Percentiles rank a stretch among this genome's conserved stretches.
Evolutionary conservation across 2,888 invertebrate genomes (phyloP).

Genomic region (Cylloceria caligata): DNA sequence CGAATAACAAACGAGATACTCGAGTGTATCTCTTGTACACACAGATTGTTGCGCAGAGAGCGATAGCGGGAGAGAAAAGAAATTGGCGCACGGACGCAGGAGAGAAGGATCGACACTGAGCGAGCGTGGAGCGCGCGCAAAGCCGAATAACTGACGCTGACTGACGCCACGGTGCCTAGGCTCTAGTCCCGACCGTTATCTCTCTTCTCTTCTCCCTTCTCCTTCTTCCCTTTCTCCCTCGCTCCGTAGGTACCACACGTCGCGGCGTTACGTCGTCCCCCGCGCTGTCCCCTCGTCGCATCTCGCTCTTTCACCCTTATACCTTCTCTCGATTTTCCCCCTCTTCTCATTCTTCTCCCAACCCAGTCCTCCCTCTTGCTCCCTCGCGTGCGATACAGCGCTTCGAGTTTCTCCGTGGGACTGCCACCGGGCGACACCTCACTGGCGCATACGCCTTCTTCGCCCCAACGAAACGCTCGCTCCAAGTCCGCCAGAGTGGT

Average conservation of each 20-base stretch:
- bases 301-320: slow-evolving; percentile 61
- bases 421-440: background rate
- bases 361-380: too few species aligned
- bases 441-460: background rate
- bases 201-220: slow-evolving; percentile 62
- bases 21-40: background rate
- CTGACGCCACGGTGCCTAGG: slow-evolving; percentile 72
- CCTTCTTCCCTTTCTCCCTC: slow-evolving; percentile 56
- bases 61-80: background rate
- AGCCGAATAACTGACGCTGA: slow-evolving; percentile 74
- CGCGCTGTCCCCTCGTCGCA: slow-evolving; percentile 32
- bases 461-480: slow-evolving; percentile 10
- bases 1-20: too few species aligned
- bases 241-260: slow-evolving; percentile 51
- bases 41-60: background rate
- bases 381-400: background rate
- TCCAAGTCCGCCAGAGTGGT: background rate
- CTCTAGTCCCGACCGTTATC: slow-evolving; percentile 71
- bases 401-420: background rate
- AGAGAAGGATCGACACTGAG: slow-evolving; percentile 60
- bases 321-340: too few species aligned
- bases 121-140: slow-evolving; percentile 58
- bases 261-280: slow-evolving; percentile 41
- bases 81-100: slow-evolving; percentile 50
- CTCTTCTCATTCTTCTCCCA: background rate